phyloP scores from a whole-genome alignment of 2,797 vertebrate species.

The Lacerta bilineata region DNA sequence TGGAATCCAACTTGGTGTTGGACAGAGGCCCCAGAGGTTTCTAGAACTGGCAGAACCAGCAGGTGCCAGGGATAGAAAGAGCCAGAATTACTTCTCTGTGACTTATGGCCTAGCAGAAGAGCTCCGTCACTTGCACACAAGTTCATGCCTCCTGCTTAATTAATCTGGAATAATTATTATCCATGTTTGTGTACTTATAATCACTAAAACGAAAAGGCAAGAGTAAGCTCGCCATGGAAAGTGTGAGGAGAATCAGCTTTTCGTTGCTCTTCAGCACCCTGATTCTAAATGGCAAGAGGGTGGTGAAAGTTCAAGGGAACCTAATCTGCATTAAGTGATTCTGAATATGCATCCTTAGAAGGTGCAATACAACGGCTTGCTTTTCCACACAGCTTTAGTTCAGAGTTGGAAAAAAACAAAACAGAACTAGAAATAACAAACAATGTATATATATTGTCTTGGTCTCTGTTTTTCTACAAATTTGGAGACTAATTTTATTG shows the following conservation, averaged over 20 bases:
- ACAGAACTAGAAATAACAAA: constrained; percentile 45
- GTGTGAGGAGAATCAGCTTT: background rate
- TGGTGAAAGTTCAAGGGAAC: background rate
- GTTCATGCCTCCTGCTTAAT: background rate
- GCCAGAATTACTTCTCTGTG: too few species aligned
- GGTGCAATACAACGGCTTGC: background rate
- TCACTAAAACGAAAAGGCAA: background rate
- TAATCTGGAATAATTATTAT: background rate
- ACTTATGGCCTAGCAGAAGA: too few species aligned
- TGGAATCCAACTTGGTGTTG: background rate
- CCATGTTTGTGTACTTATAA: background rate
- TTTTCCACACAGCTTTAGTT: background rate
- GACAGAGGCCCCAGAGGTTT: background rate
- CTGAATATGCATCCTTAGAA: background rate
- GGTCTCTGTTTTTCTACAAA: background rate
- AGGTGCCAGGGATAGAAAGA: background rate
- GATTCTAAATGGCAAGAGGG: background rate
- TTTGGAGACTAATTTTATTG: background rate
- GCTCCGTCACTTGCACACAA: background rate
- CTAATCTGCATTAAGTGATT: background rate
- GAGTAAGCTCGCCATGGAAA: background rate
- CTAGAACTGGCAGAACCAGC: background rate
- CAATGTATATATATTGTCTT: background rate
- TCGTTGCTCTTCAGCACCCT: background rate
- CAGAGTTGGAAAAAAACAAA: constrained; percentile 35